Conservation (phyloP, 2,113 vertebrate genomes). For the Psettodes erumei region DNA sequence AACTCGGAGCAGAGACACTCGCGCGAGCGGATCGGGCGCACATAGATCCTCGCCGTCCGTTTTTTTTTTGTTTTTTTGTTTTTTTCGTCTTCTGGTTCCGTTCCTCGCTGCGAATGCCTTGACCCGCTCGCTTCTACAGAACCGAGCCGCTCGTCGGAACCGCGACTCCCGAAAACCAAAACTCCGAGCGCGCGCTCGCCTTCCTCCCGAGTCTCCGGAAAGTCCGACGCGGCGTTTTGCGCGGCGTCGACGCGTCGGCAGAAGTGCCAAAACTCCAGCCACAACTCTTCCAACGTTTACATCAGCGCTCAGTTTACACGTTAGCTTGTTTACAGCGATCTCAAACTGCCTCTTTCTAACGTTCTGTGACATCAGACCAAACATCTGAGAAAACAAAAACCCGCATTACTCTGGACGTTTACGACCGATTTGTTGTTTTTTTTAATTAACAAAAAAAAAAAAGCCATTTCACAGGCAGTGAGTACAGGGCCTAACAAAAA, state of each 20-base stretch:
- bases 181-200: constrained; percentile 33
- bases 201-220: too few species aligned
- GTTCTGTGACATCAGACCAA: too few species aligned
- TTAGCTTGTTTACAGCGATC: too few species aligned
- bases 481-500: constrained; percentile 29
- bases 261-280: constrained; percentile 75
- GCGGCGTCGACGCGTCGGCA: constrained; percentile 50
- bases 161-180: too few species aligned
- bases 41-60: constrained; percentile 47
- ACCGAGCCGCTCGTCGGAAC: too few species aligned
- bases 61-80: background rate
- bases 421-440: too few species aligned
- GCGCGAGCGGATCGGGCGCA: constrained; percentile 65
- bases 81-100: background rate
- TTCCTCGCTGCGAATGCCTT: constrained; percentile 52
- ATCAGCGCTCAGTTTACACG: constrained; percentile 78
- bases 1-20: constrained; percentile 83
- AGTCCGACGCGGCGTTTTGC: too few species aligned
- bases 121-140: background rate
- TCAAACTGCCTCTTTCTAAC: too few species aligned
- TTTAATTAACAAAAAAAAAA: too few species aligned
- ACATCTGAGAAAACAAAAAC: constrained; percentile 27
- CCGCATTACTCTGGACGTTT: background rate
- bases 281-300: constrained; percentile 33
- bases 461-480: constrained; percentile 49